A percentile compares a stretch with the other conserved stretches of the same genome.
phyloP scores from a whole-genome alignment of 2,113 vertebrate species.

The Stegostoma tigrinum region DNA sequence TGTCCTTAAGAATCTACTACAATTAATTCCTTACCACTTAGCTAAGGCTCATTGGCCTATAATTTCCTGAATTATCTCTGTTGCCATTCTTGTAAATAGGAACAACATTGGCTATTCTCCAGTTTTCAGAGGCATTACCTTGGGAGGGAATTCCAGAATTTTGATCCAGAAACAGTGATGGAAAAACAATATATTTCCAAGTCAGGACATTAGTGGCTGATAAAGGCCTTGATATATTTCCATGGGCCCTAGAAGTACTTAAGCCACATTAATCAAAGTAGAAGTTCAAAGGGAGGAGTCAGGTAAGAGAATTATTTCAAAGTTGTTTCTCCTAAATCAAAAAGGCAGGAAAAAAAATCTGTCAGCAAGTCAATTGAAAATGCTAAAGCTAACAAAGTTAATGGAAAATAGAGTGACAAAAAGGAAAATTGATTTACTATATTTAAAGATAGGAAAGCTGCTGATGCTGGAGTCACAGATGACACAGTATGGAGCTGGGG shows the following conservation, averaged over 20 bases:
- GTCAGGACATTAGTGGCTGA: background rate
- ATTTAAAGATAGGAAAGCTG: background rate
- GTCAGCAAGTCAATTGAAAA: background rate
- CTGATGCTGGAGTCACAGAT: no score
- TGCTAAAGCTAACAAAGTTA: background rate
- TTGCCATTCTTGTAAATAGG: no score
- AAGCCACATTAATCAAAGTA: background rate
- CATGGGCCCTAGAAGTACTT: background rate
- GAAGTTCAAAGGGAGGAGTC: background rate
- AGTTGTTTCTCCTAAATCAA: background rate
- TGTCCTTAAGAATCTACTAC: no score
- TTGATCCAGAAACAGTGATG: background rate
- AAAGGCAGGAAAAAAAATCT: background rate
- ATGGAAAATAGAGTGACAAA: background rate
- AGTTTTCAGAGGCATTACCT: no score
- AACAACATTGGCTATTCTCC: no score
- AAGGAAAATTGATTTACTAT: background rate
- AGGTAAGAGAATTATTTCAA: background rate
- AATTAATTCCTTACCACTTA: no score
- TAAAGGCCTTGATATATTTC: background rate
- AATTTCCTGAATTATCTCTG: no score
- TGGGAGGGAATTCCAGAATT: background rate
- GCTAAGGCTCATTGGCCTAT: no score
- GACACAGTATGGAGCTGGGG: no score
- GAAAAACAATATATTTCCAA: background rate